Evolutionary conservation across 2,797 vertebrate genomes (phyloP).

Genomic region (Huso huso): DNA sequence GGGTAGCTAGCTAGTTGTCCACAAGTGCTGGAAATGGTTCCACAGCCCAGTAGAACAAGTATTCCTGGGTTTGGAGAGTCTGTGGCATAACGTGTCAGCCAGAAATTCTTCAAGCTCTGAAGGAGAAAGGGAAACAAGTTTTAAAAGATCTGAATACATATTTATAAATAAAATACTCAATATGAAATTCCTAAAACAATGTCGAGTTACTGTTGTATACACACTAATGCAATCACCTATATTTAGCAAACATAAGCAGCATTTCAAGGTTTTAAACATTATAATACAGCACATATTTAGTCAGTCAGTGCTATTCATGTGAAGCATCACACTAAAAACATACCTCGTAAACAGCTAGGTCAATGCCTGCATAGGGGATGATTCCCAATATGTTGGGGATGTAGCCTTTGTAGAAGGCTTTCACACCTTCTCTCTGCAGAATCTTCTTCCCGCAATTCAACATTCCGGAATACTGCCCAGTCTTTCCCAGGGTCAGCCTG

Average conservation of each 20-base stretch:
- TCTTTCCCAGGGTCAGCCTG: conserved; percentile 83
- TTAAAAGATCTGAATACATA: not conserved
- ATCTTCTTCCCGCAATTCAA: conserved; percentile 84
- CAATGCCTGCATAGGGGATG: conserved; percentile 91
- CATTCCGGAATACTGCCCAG: conserved; percentile 85
- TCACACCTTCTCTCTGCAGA: conserved; percentile 72
- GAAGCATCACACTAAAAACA: conserved; percentile 9
- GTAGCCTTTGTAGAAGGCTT: conserved; percentile 87
- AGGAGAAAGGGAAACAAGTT: conserved; percentile 11
- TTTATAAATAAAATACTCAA: not conserved
- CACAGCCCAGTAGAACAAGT: conserved; percentile 76
- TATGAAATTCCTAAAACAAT: not conserved
- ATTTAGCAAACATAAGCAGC: conserved; percentile 11
- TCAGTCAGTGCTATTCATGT: not conserved
- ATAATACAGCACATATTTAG: not conserved
- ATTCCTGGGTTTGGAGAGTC: conserved; percentile 83
- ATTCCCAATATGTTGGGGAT: conserved; percentile 86
- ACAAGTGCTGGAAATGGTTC: conserved; percentile 82
- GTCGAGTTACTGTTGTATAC: not conserved
- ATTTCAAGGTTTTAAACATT: not conserved
- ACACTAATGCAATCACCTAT: not conserved
- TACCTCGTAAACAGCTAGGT: conserved; percentile 89
- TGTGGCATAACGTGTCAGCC: conserved; percentile 78
- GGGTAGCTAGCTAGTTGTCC: conserved; percentile 88
- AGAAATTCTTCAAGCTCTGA: conserved; percentile 79